Evolutionary conservation across 2,888 invertebrate species (phyloP).

Genomic region (Lypha dubia): DNA sequence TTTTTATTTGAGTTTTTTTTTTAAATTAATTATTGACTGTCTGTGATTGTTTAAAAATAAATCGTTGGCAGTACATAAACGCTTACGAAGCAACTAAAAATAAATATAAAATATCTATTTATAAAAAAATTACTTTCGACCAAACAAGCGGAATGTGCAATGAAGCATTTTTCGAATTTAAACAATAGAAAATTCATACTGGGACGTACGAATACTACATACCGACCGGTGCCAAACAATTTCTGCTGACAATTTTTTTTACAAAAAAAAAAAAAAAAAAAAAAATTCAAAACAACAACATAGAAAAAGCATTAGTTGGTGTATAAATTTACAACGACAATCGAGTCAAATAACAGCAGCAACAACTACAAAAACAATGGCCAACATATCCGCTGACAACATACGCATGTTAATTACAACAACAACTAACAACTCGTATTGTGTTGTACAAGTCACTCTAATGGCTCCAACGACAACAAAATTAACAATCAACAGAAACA

Average conservation of each 20-base stretch:
- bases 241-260: slow-evolving; percentile 23
- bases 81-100: slow-evolving; percentile 51
- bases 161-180: slow-evolving; percentile 41
- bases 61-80: slow-evolving; percentile 36
- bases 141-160: slow-evolving; percentile 55
- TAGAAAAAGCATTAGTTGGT: slow-evolving; percentile 35
- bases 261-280: slow-evolving; percentile 21
- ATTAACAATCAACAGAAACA: slow-evolving; percentile 2
- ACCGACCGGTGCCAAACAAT: slow-evolving; percentile 32
- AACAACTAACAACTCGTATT: slow-evolving; percentile 52
- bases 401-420: slow-evolving; percentile 72
- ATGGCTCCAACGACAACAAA: slow-evolving; percentile 46
- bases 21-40: slow-evolving; percentile 34
- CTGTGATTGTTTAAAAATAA: slow-evolving; percentile 64
- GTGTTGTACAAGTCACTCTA: slow-evolving; percentile 55
- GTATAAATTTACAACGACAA: slow-evolving; percentile 58
- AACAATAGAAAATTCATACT: slow-evolving; percentile 48
- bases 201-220: background rate
- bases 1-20: background rate
- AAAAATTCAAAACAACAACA: slow-evolving; percentile 14
- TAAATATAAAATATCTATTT: slow-evolving; percentile 54
- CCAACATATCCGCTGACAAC: slow-evolving; percentile 72
- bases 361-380: slow-evolving; percentile 29
- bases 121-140: slow-evolving; percentile 55
- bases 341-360: slow-evolving; percentile 42